Evolutionary conservation across 2,888 invertebrate genomes (phyloP), one percentile per base, ranked within the genome.

Genomic region (Lasioglossum vierecki): DNA sequence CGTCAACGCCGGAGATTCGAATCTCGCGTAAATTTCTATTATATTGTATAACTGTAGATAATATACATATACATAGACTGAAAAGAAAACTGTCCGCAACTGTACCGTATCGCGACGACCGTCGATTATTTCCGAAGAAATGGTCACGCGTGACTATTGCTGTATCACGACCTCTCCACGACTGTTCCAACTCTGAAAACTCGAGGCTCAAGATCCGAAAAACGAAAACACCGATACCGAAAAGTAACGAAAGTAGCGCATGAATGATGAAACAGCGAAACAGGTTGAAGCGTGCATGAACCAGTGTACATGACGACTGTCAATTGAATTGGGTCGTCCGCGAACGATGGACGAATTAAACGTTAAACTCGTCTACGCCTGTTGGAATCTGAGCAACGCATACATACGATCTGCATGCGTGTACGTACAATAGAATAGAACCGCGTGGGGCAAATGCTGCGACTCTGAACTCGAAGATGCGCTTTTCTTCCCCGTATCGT

Each of bases 271-370:
- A 39, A 39, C 57, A n/a, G 13, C 39, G 53, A 49, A 30, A 53
- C 35, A 35, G 53, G 74, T 39, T 39, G 53, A 41, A 74, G 57
- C 57, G 74, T 57, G 35, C 57, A 39, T 57, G 57, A 74, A 39
- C 74, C 8, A 57, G 57, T 74, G 39, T 74, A 74, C 74, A 57
- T 35, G 53, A 74, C 53, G 39, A 74, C 53, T n/a, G 74, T 74
- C n/a, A 39, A 41, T 39, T 41, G 74, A 74, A 74, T 73, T 73
- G 74, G 74, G 57, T 74, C 74, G 74, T 57, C 73, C 74, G 74
- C 57, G n/a, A 74, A 57, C 39, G 57, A 57, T 35, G 76, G 74
- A 57, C n/a, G 76, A 68, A 68, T 76, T 76, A 76, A 76, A 76
- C 46, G 76, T 49, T 68, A 63, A 46, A 68, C 76, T 68, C 35